phyloP scores from a whole-genome alignment of 2,113 vertebrate genomes.

The Anolis sagrei region DNA sequence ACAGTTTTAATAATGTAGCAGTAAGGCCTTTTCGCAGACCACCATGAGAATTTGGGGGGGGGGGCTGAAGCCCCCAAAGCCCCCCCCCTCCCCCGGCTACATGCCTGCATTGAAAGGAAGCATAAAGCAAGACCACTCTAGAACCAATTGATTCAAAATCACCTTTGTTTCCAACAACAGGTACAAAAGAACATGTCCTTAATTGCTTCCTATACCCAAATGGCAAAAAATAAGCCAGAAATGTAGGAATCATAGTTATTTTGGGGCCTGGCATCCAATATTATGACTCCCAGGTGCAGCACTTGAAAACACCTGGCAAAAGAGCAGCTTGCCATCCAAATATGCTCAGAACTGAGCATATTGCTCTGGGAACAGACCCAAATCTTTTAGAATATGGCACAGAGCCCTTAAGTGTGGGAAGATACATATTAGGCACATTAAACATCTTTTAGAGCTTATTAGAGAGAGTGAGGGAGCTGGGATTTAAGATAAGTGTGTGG shows the following conservation, averaged over 20 bases:
- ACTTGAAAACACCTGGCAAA: conserved; percentile 4
- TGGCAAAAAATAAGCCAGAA: conserved; percentile 40
- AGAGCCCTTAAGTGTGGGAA: conserved; percentile 48
- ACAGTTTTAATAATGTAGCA: too few relatives aligned
- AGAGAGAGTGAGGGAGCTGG: conserved; percentile 39
- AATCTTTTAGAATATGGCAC: conserved; percentile 36
- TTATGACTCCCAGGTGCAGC: conserved; percentile 2
- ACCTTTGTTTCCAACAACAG: not conserved
- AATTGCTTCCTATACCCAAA: conserved; percentile 12
- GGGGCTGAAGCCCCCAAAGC: too few relatives aligned
- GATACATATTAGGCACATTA: conserved; percentile 43
- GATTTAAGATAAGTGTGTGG: conserved; percentile 44
- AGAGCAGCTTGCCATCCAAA: conserved; percentile 4
- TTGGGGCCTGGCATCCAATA: conserved; percentile 19
- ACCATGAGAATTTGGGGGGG: too few relatives aligned
- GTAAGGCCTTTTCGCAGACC: too few relatives aligned
- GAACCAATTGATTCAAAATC: not conserved
- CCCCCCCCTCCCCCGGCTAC: too few relatives aligned
- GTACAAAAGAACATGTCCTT: not conserved
- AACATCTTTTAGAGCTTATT: conserved; percentile 59
- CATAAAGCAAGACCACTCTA: not conserved
- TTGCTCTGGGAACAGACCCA: conserved; percentile 32
- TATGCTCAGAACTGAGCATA: conserved; percentile 22
- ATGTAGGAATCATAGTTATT: conserved; percentile 33
- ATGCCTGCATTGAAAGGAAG: too few relatives aligned